phyloP scores from a whole-genome alignment of 1,140 invertebrate species.

The Varroa destructor region DNA sequence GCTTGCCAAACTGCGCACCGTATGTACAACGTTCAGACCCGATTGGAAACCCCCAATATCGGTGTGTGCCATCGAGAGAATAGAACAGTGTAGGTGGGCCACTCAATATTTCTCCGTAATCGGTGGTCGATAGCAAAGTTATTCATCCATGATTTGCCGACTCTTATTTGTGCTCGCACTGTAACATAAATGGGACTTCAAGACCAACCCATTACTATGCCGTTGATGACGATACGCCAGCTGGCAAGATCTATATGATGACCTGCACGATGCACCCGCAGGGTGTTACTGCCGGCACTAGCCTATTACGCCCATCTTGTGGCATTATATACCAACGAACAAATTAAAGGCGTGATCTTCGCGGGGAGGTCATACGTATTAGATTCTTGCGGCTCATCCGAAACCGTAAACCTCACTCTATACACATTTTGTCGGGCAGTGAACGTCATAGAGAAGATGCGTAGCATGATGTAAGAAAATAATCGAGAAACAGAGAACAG shows the following conservation, averaged over 20 bases:
- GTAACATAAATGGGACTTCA: conserved; percentile 64
- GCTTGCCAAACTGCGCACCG: conserved; percentile 51
- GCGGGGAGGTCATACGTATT: no score
- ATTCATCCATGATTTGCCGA: conserved; percentile 66
- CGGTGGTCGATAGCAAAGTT: conserved; percentile 64
- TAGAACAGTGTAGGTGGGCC: not conserved
- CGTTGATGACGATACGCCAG: conserved; percentile 55
- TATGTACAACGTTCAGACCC: conserved; percentile 46
- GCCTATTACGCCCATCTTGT: conserved; percentile 87
- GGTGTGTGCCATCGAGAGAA: conserved; percentile 37
- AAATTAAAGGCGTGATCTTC: conserved; percentile 2
- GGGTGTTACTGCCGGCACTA: conserved; percentile 80
- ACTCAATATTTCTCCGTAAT: conserved; percentile 45
- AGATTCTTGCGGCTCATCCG: not conserved
- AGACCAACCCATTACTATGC: conserved; percentile 75
- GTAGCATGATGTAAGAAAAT: not conserved
- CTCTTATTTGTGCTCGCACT: conserved; percentile 65
- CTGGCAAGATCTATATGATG: conserved; percentile 64
- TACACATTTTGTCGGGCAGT: not conserved
- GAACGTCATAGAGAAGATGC: conserved; percentile 6
- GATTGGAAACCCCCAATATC: conserved; percentile 55
- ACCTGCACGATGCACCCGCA: conserved; percentile 69
- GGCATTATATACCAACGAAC: conserved; percentile 52
- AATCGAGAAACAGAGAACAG: not conserved
- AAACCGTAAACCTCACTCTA: not conserved